phyloP scores from a whole-genome alignment of 2,888 invertebrate species.

The Heliconius aoede region DNA sequence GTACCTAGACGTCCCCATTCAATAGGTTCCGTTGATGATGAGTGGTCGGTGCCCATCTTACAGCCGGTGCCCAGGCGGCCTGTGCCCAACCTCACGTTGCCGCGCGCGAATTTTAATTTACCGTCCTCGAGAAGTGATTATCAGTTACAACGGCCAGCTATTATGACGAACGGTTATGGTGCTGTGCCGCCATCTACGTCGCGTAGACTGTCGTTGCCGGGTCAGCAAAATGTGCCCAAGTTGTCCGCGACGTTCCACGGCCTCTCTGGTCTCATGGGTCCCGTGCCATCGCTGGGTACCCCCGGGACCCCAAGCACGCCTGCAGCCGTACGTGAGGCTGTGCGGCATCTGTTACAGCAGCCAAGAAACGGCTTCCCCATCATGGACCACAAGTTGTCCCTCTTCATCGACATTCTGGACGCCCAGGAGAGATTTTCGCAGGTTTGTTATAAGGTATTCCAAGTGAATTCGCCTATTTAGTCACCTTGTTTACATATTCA shows the following conservation, averaged over 20 bases:
- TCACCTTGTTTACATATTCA: constrained; percentile 34
- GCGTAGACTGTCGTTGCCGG: constrained; percentile 82
- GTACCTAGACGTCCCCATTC: constrained; percentile 84
- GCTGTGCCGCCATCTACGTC: constrained; percentile 80
- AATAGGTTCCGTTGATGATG: constrained; percentile 81
- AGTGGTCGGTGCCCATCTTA: constrained; percentile 77
- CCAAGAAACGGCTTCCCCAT: constrained; percentile 90
- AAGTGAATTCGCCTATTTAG: constrained; percentile 18
- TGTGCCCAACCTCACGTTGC: constrained; percentile 72
- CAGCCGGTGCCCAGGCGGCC: constrained; percentile 83
- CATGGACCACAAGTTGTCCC: constrained; percentile 89
- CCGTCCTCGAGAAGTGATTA: constrained; percentile 86
- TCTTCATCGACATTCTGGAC: constrained; percentile 92
- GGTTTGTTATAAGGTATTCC: constrained; percentile 73
- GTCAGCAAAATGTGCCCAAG: constrained; percentile 80
- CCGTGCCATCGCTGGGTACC: constrained; percentile 63
- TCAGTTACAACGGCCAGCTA: constrained; percentile 83
- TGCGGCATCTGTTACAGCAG: constrained; percentile 86
- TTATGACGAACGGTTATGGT: constrained; percentile 79
- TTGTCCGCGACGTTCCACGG: constrained; percentile 86
- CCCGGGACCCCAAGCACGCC: constrained; percentile 82
- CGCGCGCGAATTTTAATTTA: constrained; percentile 79
- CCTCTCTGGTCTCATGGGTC: constrained; percentile 69
- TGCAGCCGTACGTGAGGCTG: constrained; percentile 87
- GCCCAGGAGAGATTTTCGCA: constrained; percentile 92